Conservation (phyloP, 2,113 vertebrate species). For the Nannobrachium achirus region DNA sequence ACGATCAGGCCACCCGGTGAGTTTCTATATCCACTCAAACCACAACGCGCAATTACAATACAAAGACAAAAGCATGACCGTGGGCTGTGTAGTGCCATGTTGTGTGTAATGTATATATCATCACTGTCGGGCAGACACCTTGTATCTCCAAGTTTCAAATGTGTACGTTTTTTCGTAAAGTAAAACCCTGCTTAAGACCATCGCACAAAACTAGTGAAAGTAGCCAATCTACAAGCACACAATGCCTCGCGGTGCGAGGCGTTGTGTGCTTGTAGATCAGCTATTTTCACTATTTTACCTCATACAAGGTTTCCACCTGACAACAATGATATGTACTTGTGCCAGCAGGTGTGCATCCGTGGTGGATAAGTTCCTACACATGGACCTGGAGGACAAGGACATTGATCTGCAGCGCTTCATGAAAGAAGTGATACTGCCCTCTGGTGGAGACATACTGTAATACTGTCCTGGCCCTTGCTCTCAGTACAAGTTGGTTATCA, state of each 20-base stretch:
- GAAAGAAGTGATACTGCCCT: constrained; percentile 84
- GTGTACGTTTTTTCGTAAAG: no score
- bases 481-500: no score
- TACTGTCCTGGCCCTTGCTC: not conserved
- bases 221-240: no score
- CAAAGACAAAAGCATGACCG: not conserved
- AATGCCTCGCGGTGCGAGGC: no score
- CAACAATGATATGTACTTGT: constrained; percentile 25
- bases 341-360: constrained; percentile 86
- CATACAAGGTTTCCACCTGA: no score
- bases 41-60: not conserved
- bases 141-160: no score
- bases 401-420: constrained; percentile 86
- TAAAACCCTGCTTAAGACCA: no score
- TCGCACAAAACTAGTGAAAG: no score
- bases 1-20: constrained; percentile 72
- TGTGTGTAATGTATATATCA: no score
- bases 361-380: constrained; percentile 87
- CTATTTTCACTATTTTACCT: no score
- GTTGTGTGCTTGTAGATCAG: not conserved
- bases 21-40: constrained; percentile 11
- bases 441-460: constrained; percentile 74
- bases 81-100: not conserved
- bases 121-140: no score
- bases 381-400: constrained; percentile 88